These are phyloP conservation scores for Hyles lineata DNA, from an alignment of 2,888 invertebrate genomes.

Conservation along the genomic window DNA sequence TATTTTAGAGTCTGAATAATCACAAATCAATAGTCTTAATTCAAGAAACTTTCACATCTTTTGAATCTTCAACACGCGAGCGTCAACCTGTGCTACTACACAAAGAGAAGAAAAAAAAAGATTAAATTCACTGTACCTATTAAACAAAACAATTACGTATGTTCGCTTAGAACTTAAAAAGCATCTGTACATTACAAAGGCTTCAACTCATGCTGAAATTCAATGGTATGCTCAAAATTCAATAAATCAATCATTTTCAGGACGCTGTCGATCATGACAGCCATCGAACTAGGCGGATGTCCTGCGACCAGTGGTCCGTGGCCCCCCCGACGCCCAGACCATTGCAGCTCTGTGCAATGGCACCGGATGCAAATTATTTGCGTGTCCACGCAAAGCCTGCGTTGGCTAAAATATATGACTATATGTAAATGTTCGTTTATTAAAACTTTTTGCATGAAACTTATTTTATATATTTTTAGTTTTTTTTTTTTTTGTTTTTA, in stretches of 20 bases:
- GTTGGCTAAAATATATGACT: slow-evolving; percentile 29
- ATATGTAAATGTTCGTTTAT: not conserved
- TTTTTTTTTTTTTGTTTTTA: not conserved
- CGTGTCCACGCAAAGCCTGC: slow-evolving; percentile 31
- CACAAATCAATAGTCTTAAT: too few relatives aligned
- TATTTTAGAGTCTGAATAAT: too few relatives aligned
- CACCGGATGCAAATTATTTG: slow-evolving; percentile 48
- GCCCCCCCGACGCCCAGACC: not conserved
- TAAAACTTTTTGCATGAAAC: not conserved
- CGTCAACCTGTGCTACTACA: too few relatives aligned
- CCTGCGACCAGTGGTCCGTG: not conserved
- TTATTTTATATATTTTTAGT: not conserved
- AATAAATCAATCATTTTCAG: not conserved
- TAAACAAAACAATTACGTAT: too few relatives aligned
- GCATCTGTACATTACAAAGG: too few relatives aligned
- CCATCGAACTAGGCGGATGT: not conserved
- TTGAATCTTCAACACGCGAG: too few relatives aligned
- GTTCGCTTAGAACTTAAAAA: too few relatives aligned
- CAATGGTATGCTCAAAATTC: not conserved
- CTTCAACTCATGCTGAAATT: too few relatives aligned
- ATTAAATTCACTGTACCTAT: too few relatives aligned
- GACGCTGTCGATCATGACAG: not conserved
- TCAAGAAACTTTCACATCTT: too few relatives aligned
- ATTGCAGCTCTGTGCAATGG: slow-evolving; percentile 16
- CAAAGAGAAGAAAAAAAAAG: too few relatives aligned